Conservation (phyloP, 2,113 vertebrate species). For the Raja brachyura region DNA sequence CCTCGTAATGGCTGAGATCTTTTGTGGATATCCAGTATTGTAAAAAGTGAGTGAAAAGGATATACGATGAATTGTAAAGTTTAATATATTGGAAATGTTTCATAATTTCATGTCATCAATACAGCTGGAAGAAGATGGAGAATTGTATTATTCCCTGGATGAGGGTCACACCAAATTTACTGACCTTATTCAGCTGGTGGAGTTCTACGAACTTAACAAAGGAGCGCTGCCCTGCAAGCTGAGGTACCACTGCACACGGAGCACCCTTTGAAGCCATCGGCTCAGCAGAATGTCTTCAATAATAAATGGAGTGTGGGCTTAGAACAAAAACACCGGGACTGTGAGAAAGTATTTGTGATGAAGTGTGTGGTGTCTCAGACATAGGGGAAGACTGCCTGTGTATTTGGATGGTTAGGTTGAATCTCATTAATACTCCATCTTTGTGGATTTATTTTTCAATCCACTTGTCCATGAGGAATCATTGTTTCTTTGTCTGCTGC, state of each 20-base stretch:
- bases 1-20: too few species aligned
- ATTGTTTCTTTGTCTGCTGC: not conserved
- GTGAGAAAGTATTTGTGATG: not conserved
- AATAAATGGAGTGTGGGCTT: not conserved
- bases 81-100: not conserved
- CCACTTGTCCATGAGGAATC: not conserved
- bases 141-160: conserved; percentile 83
- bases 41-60: too few species aligned
- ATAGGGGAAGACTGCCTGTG: not conserved
- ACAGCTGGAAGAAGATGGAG: conserved; percentile 83
- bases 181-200: conserved; percentile 94
- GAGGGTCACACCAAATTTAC: conserved; percentile 88
- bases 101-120: conserved; percentile 30
- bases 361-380: not conserved
- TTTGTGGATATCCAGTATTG: too few species aligned
- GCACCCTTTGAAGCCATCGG: conserved; percentile 55
- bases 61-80: not conserved
- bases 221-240: conserved; percentile 89
- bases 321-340: not conserved
- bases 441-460: not conserved
- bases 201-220: conserved; percentile 94
- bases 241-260: conserved; percentile 82
- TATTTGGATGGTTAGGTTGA: conserved; percentile 13
- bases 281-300: not conserved
- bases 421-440: conserved; percentile 42